These are phyloP conservation scores for Aphaenogaster rudis DNA, from an alignment of 1,140 invertebrate genomes.

Conservation along the genomic window DNA sequence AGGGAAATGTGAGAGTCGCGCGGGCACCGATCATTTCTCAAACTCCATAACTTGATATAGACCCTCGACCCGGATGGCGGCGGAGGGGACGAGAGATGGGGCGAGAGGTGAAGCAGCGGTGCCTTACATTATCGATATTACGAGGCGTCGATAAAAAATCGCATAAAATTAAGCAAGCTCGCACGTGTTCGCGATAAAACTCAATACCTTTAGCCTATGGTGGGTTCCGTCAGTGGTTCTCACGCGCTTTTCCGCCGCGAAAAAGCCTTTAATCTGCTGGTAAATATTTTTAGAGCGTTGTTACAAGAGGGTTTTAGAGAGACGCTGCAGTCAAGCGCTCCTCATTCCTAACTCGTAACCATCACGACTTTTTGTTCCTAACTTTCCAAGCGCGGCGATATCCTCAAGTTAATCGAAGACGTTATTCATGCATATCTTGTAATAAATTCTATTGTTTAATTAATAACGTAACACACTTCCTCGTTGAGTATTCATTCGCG, in stretches of 20 bases:
- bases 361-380: background rate
- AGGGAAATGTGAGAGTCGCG: slow-evolving; percentile 77
- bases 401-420: background rate
- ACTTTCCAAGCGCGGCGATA: background rate
- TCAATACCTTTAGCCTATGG: slow-evolving; percentile 56
- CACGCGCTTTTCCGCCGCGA: slow-evolving; percentile 4
- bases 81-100: slow-evolving; percentile 31
- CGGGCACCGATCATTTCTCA: slow-evolving; percentile 84
- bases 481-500: background rate
- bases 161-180: slow-evolving; percentile 86
- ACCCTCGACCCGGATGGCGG: slow-evolving; percentile 70
- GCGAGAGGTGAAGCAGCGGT: slow-evolving; percentile 65
- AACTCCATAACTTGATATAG: slow-evolving; percentile 85
- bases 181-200: slow-evolving; percentile 81
- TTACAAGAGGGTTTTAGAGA: background rate
- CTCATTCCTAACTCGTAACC: background rate
- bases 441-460: background rate
- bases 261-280: slow-evolving; percentile 27
- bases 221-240: slow-evolving; percentile 42
- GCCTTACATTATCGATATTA: slow-evolving; percentile 87
- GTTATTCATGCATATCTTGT: background rate
- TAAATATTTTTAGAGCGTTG: slow-evolving; percentile 26
- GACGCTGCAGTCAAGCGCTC: background rate
- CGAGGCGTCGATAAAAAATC: slow-evolving; percentile 86
- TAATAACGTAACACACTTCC: background rate